Conservation (phyloP, 2,113 vertebrate species). For the Speoplatyrhinus poulsoni region DNA sequence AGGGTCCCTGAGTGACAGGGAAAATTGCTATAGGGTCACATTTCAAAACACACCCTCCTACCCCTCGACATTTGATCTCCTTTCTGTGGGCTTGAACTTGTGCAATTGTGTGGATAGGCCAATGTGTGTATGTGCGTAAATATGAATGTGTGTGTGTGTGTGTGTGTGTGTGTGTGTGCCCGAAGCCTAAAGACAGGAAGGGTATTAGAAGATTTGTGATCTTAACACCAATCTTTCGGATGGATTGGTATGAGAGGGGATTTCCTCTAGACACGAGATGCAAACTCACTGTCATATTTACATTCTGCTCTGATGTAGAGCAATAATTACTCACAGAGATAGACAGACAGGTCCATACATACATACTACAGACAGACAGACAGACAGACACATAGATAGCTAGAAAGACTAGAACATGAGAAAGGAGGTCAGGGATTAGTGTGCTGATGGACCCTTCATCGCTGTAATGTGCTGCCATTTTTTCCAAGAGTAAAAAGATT, state of each 20-base stretch:
- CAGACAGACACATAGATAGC: no score
- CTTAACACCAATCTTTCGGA: constrained; percentile 27
- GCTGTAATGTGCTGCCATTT: constrained; percentile 56
- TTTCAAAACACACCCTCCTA: constrained; percentile 55
- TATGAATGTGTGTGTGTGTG: constrained; percentile 22
- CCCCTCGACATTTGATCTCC: constrained; percentile 61
- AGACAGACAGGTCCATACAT: no score
- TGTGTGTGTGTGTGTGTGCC: constrained; percentile 17
- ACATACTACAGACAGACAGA: no score
- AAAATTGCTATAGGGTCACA: constrained; percentile 53
- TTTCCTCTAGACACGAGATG: constrained; percentile 4
- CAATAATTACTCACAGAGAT: constrained; percentile 19
- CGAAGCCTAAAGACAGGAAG: constrained; percentile 46
- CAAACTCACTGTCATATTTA: constrained; percentile 7
- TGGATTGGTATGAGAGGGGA: constrained; percentile 22
- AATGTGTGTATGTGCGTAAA: constrained; percentile 23
- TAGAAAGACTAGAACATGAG: no score
- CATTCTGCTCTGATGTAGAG: constrained; percentile 16
- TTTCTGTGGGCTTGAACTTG: constrained; percentile 16
- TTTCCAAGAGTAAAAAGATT: constrained; percentile 70
- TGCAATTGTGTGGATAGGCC: constrained; percentile 7
- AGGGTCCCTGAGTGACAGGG: constrained; percentile 43
- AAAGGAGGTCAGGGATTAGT: constrained; percentile 39
- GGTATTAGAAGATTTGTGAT: constrained; percentile 34
- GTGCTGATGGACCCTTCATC: constrained; percentile 48